These are phyloP conservation scores for Podilymbus podiceps DNA, from an alignment of 2,113 vertebrate species.

Conservation along the genomic window DNA sequence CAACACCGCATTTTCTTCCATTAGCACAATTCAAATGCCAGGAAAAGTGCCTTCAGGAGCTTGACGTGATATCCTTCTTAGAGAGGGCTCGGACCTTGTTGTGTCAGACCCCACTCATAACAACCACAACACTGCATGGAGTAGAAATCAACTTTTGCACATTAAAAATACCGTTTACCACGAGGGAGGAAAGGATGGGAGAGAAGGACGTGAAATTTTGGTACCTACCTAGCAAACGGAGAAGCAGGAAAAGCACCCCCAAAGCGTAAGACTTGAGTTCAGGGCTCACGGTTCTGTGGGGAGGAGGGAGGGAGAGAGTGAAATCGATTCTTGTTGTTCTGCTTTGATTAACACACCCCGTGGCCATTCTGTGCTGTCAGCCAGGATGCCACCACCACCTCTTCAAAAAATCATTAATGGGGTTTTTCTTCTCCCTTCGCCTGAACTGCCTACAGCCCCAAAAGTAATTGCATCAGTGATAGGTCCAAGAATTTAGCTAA, in stretches of 20 bases:
- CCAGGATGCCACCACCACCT: conserved; percentile 46
- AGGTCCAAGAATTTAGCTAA: conserved; percentile 55
- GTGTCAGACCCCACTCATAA: not conserved
- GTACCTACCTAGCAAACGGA: conserved; percentile 90
- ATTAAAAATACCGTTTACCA: not conserved
- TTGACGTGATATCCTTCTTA: not conserved
- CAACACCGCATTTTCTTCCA: not conserved
- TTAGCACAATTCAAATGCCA: not conserved
- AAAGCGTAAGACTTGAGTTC: conserved; percentile 97
- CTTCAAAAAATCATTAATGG: conserved; percentile 48
- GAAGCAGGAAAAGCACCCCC: conserved; percentile 92
- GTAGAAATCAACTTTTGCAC: not conserved
- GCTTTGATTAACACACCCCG: conserved; percentile 51
- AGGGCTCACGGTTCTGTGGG: conserved; percentile 90
- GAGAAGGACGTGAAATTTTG: not conserved
- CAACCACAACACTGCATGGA: not conserved
- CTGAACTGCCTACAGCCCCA: conserved; percentile 38
- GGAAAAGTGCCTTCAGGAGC: not conserved
- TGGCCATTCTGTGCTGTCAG: conserved; percentile 12
- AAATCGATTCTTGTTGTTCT: conserved; percentile 35
- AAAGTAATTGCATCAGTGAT: conserved; percentile 45
- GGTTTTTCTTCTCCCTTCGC: conserved; percentile 9
- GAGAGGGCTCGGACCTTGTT: not conserved
- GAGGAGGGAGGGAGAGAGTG: conserved; percentile 22
- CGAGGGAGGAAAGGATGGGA: not conserved